These are phyloP conservation scores for Rhopalosiphum padi DNA, from an alignment of 1,140 invertebrate species.

Conservation along the genomic window DNA sequence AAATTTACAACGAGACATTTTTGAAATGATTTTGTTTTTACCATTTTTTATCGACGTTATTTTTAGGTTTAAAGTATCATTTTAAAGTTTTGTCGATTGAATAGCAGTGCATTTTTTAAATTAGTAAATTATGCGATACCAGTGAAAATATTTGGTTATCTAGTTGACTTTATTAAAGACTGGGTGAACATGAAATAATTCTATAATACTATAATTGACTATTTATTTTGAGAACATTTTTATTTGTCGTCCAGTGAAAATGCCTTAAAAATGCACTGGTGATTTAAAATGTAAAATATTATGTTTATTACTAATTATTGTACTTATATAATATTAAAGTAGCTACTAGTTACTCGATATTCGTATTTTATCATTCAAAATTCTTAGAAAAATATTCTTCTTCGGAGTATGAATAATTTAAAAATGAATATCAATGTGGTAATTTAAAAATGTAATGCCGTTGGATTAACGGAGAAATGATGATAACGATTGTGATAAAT, in stretches of 20 bases:
- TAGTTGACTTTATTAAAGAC: too few species aligned
- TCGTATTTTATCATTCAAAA: neutral
- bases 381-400: neutral
- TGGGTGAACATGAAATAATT: too few species aligned
- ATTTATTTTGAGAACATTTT: too few species aligned
- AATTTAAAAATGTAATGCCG: neutral
- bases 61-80: neutral
- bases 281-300: neutral
- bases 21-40: neutral
- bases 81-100: neutral
- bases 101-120: neutral
- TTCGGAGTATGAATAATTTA: neutral
- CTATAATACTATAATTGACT: too few species aligned
- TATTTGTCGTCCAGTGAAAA: too few species aligned
- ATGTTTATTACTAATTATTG: neutral
- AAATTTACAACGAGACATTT: neutral
- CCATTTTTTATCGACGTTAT: neutral
- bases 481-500: neutral
- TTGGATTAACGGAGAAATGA: neutral
- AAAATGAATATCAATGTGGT: neutral
- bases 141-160: too few species aligned
- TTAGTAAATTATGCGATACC: too few species aligned
- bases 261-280: too few species aligned
- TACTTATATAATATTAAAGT: neutral
- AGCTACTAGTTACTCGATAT: neutral